phyloP scores from a whole-genome alignment of 2,113 vertebrate species.

The Mus spicilegus region DNA sequence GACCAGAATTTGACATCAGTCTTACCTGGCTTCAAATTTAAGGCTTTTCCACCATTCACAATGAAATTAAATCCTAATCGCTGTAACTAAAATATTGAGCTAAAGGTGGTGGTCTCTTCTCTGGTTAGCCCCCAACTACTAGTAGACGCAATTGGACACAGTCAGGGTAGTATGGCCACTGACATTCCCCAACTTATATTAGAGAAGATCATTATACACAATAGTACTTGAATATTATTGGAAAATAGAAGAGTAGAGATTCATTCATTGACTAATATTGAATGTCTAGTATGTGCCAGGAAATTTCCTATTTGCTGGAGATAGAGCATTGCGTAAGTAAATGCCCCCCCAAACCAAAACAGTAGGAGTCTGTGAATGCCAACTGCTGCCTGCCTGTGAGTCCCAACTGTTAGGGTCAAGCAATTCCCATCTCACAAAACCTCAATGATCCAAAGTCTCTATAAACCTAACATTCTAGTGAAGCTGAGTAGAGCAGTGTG shows the following conservation, averaged over 20 bases:
- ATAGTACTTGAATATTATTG: not conserved
- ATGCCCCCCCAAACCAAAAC: not conserved
- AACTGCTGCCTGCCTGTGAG: conserved; percentile 74
- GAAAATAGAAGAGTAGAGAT: not conserved
- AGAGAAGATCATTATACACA: not conserved
- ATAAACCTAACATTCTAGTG: not conserved
- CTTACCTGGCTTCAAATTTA: conserved; percentile 35
- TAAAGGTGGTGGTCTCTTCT: not conserved
- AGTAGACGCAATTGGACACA: too few relatives aligned
- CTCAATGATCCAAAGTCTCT: not conserved
- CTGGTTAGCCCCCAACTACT: not conserved
- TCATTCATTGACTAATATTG: not conserved
- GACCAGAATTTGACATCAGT: conserved; percentile 54
- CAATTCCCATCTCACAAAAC: conserved; percentile 32
- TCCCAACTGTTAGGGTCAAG: conserved; percentile 74
- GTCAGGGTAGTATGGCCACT: not conserved
- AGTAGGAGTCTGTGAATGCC: conserved; percentile 42
- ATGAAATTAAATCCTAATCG: conserved; percentile 1
- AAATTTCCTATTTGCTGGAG: conserved; percentile 3
- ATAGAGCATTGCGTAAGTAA: not conserved
- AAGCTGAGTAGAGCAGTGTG: not conserved
- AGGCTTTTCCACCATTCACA: not conserved
- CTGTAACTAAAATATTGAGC: not conserved
- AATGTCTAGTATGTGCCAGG: not conserved
- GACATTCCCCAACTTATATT: not conserved